Evolutionary conservation across 2,113 vertebrate genomes (phyloP).

Genomic region (Atherinomorus stipes): DNA sequence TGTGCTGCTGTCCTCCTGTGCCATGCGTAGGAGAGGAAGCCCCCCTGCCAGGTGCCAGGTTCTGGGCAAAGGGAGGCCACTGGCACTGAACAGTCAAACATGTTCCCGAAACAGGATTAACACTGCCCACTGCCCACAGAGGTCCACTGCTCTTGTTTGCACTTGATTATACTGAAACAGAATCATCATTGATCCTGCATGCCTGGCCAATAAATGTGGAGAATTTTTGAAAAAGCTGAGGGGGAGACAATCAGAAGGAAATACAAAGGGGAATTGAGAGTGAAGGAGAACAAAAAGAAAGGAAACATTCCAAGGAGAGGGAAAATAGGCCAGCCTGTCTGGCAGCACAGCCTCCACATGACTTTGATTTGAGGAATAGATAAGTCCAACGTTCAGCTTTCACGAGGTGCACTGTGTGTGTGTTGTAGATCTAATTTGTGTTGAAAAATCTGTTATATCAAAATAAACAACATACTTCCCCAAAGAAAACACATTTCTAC

Average conservation of each 20-base stretch:
- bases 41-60: constrained; percentile 77
- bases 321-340: constrained; percentile 73
- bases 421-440: constrained; percentile 37
- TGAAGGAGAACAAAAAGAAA: constrained; percentile 13
- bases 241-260: constrained; percentile 30
- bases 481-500: constrained; percentile 1
- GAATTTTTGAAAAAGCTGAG: constrained; percentile 10
- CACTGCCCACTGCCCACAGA: constrained; percentile 58
- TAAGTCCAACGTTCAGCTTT: constrained; percentile 61
- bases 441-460: constrained; percentile 26
- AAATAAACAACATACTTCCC: constrained; percentile 6
- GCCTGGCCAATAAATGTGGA: constrained; percentile 40
- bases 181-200: constrained; percentile 46
- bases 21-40: constrained; percentile 58
- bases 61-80: constrained; percentile 68
- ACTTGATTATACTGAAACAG: constrained; percentile 59
- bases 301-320: constrained; percentile 65
- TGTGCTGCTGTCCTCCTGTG: constrained; percentile 53
- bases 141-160: constrained; percentile 58
- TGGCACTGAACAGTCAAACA: constrained; percentile 57
- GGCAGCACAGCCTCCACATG: constrained; percentile 68
- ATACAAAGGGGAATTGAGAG: constrained; percentile 29
- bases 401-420: constrained; percentile 48
- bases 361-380: constrained; percentile 78
- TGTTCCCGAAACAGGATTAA: constrained; percentile 79